Conservation (phyloP, 2,797 vertebrate genomes). For the Chromis chromis region DNA sequence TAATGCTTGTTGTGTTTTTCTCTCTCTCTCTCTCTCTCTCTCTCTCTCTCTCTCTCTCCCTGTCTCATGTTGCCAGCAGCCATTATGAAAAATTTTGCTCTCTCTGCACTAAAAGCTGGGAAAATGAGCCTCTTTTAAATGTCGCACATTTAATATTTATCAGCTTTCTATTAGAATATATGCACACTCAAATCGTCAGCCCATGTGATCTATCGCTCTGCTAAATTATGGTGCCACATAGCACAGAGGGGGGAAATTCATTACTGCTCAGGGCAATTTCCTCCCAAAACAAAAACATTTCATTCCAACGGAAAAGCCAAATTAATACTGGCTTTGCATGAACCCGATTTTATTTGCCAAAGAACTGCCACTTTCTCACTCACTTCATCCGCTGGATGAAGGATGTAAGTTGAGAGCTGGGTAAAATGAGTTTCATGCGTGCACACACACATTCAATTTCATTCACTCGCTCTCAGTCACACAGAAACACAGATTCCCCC, state of each 20-base stretch:
- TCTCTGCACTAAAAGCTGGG: conserved; percentile 79
- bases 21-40: conserved; percentile 13
- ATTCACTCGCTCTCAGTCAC: conserved; percentile 52
- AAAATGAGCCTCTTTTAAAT: conserved; percentile 86
- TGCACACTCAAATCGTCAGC: conserved; percentile 84
- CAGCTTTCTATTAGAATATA: conserved; percentile 87
- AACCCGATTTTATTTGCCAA: conserved; percentile 86
- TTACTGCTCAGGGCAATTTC: conserved; percentile 87
- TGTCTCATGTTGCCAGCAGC: conserved; percentile 73
- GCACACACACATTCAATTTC: conserved; percentile 74
- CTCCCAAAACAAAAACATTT: conserved; percentile 89
- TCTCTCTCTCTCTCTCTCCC: conserved; percentile 33
- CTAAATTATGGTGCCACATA: conserved; percentile 85
- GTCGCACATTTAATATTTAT: conserved; percentile 88
- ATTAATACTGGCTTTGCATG: conserved; percentile 87
- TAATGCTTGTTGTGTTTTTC: conserved; percentile 61
- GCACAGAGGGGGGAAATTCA: conserved; percentile 83
- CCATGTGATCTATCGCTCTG: conserved; percentile 86
- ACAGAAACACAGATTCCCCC: conserved; percentile 49
- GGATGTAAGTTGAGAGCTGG: conserved; percentile 76
- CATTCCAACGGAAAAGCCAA: conserved; percentile 84
- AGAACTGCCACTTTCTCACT: conserved; percentile 81
- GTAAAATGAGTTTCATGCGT: conserved; percentile 81
- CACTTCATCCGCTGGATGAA: conserved; percentile 79
- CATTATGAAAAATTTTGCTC: conserved; percentile 77